Evolutionary conservation across 2,888 invertebrate species (phyloP), one percentile per base, ranked within the genome.

Genomic region (Cyclophora albipunctata): DNA sequence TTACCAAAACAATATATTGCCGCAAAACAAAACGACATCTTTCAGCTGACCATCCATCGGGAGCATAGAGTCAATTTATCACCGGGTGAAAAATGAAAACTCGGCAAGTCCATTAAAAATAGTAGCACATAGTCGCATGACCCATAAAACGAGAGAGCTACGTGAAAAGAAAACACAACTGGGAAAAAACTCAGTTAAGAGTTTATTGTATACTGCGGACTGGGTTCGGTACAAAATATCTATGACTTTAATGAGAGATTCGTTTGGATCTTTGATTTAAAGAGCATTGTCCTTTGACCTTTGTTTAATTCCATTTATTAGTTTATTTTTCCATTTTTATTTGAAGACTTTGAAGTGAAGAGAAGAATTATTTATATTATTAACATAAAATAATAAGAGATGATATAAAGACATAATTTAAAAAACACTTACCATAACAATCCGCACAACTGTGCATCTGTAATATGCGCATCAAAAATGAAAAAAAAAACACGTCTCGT

Each of bases 111-210:
- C 84, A 85, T 87, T 87, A 87, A 87, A 88, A 88, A 86, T 87
- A 86, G 86, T 87, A 79, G 78, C 82, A 76, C 81, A 84, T 84
- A 85, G 84, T 84, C 81, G 78, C 77, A 83, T 88, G 87, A 88
- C 88, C 88, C 86, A 87, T 85, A 87, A 87, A 87, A 86, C 81
- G 84, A 74, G 82, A 73, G 80, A 76, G 79, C 80, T 72, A 77
- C 74, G 79, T 81, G 77, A 77, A 87, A 83, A 82, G 82, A 80
- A 76, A 87, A 85, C 75, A 83, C 77, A 79, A 80, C 78, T 69
- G 76, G 75, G 76, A 71, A 73, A 77, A 82, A 81, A 79, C 78
- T 73, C 64, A 55, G 70, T 52, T 54, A 63, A 61, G 64, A 51
- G 51, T 40, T 58, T 40, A 42, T 33, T 42, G 47, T 54, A 42